A percentile compares a stretch with the other conserved stretches of the same genome.
These are phyloP conservation scores for Scleropages formosus DNA, from an alignment of 2,797 vertebrate genomes.

Conservation along the genomic window DNA sequence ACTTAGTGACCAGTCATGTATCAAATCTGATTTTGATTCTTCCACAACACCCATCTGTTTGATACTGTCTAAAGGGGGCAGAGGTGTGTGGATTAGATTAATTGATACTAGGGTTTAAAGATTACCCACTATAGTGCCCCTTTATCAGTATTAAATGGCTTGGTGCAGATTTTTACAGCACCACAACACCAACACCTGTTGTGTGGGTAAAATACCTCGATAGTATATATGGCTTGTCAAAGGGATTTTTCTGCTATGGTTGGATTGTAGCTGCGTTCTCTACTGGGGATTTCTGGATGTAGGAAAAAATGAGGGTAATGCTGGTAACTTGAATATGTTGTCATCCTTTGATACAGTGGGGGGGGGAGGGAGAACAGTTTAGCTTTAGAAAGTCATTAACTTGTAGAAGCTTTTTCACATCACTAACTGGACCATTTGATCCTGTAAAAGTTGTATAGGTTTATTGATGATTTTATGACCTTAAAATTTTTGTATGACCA, in stretches of 20 bases:
- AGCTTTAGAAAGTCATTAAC: slow-evolving; percentile 86
- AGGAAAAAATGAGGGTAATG: slow-evolving; percentile 62
- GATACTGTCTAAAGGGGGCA: slow-evolving; percentile 73
- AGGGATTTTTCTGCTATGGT: slow-evolving; percentile 56
- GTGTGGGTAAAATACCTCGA: slow-evolving; percentile 69
- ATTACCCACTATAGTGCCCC: slow-evolving; percentile 59
- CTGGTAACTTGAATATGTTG: slow-evolving; percentile 67
- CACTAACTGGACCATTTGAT: slow-evolving; percentile 92
- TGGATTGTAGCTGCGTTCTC: slow-evolving; percentile 77
- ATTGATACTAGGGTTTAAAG: slow-evolving; percentile 26
- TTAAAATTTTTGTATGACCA: slow-evolving; percentile 81
- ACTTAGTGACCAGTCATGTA: slow-evolving; percentile 98
- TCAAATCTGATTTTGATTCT: slow-evolving; percentile 45
- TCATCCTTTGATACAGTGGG: slow-evolving; percentile 50
- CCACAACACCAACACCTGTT: slow-evolving; percentile 63
- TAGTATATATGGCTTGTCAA: slow-evolving; percentile 66
- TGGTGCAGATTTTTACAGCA: slow-evolving; percentile 69
- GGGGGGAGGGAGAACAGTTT: slow-evolving; percentile 52
- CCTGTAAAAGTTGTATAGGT: slow-evolving; percentile 99
- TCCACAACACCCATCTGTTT: slow-evolving; percentile 71
- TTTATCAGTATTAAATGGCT: slow-evolving; percentile 74
- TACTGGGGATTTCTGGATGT: slow-evolving; percentile 80
- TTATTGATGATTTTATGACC: slow-evolving; percentile 98
- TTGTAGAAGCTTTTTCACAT: slow-evolving; percentile 65
- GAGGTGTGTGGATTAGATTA: slow-evolving; percentile 49